A percentile compares a stretch with the other conserved stretches of the same genome.
These are phyloP conservation scores for Aphis gossypii DNA, from an alignment of 1,140 invertebrate species.

Conservation along the genomic window DNA sequence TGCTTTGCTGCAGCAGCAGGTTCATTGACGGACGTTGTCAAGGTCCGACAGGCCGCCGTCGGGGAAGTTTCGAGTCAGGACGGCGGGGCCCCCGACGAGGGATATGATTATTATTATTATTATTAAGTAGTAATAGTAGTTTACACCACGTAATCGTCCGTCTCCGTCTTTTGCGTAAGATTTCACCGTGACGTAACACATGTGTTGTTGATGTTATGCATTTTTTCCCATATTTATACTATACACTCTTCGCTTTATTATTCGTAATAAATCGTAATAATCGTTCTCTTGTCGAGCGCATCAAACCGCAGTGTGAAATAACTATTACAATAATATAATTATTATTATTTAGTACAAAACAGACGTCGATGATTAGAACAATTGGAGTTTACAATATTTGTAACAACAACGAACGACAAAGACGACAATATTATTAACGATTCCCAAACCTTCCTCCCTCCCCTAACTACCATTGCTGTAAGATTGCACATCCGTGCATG, in stretches of 20 bases:
- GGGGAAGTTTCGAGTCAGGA: background rate
- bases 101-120: background rate
- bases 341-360: background rate
- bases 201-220: background rate
- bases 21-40: conserved; percentile 57
- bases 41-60: conserved; percentile 16
- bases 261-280: background rate
- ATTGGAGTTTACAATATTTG: background rate
- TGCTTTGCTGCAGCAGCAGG: conserved; percentile 20
- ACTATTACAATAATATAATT: background rate
- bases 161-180: background rate
- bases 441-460: background rate
- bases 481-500: background rate
- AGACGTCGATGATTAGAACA: background rate
- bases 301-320: background rate
- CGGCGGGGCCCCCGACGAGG: background rate
- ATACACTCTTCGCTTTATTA: background rate
- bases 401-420: background rate
- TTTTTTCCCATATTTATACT: background rate
- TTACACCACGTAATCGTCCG: background rate
- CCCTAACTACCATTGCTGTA: background rate
- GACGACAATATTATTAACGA: background rate
- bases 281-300: background rate
- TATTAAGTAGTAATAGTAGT: background rate
- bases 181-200: conserved; percentile 4